Conservation (phyloP, 2,113 vertebrate species). For the Sisor rabdophorus region DNA sequence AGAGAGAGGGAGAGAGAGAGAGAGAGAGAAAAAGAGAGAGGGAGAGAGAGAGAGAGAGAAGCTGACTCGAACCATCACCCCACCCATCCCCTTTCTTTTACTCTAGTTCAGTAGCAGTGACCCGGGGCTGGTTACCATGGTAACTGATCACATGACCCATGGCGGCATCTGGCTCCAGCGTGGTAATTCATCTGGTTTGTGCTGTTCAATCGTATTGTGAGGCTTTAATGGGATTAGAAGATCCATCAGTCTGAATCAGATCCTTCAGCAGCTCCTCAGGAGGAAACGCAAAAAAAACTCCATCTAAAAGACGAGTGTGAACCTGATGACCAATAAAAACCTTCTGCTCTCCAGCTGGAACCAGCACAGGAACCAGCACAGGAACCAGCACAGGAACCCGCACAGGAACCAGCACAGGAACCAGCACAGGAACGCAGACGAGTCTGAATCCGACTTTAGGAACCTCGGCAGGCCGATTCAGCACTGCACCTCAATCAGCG, state of each 20-base stretch:
- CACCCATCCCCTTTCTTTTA: background rate
- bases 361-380: too few species aligned
- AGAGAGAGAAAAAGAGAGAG: background rate
- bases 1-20: background rate
- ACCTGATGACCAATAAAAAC: background rate
- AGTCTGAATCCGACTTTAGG: background rate
- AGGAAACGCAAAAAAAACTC: slow-evolving; percentile 3
- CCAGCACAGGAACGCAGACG: background rate
- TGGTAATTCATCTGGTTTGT: slow-evolving; percentile 45
- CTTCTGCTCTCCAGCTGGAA: background rate
- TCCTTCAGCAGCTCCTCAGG: slow-evolving; percentile 27
- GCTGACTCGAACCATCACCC: background rate
- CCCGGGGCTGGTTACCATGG: slow-evolving; percentile 50
- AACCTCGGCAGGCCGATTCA: background rate
- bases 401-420: too few species aligned
- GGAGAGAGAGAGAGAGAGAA: background rate
- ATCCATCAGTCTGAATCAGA: slow-evolving; percentile 43
- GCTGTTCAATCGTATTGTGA: slow-evolving; percentile 50
- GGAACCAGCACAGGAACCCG: too few species aligned
- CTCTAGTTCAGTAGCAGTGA: slow-evolving; percentile 27
- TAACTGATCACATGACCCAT: slow-evolving; percentile 44
- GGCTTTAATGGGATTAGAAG: slow-evolving; percentile 49
- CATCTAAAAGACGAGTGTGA: background rate
- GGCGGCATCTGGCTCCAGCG: slow-evolving; percentile 48
- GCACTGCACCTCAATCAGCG: background rate